phyloP scores from a whole-genome alignment of 2,113 vertebrate species.

The Daphoenositta chrysoptera region DNA sequence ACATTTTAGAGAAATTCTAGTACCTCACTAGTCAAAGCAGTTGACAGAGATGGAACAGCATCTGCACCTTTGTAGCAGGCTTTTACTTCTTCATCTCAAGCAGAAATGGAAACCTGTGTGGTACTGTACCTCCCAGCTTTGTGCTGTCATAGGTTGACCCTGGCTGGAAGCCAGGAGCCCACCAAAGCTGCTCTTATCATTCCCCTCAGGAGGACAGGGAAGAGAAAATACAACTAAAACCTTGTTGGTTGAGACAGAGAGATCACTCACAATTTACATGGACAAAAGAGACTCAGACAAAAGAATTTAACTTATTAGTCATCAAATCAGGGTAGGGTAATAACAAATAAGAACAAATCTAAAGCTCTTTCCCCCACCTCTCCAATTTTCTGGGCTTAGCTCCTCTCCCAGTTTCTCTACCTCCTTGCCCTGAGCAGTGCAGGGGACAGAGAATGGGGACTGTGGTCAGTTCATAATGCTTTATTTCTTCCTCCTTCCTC shows the following conservation, averaged over 20 bases:
- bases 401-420: not conserved
- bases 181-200: accelerated
- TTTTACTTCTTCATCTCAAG: not conserved
- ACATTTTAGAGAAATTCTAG: not conserved
- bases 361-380: not conserved
- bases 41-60: not conserved
- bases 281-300: not conserved
- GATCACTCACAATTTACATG: not conserved
- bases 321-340: not conserved
- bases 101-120: not conserved
- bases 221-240: not conserved
- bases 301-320: not conserved
- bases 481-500: not conserved
- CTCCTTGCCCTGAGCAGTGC: not conserved
- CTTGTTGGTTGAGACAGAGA: not conserved
- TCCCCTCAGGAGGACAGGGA: not conserved
- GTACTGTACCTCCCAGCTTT: not conserved
- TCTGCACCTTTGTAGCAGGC: not conserved
- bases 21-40: not conserved
- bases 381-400: not conserved
- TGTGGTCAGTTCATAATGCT: not conserved
- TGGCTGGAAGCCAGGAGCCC: not conserved
- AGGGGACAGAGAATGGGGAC: not conserved
- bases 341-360: not conserved
- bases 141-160: not conserved